These are phyloP conservation scores for Neolamprologus kungweensis DNA, from an alignment of 2,113 vertebrate species.

Conservation along the genomic window DNA sequence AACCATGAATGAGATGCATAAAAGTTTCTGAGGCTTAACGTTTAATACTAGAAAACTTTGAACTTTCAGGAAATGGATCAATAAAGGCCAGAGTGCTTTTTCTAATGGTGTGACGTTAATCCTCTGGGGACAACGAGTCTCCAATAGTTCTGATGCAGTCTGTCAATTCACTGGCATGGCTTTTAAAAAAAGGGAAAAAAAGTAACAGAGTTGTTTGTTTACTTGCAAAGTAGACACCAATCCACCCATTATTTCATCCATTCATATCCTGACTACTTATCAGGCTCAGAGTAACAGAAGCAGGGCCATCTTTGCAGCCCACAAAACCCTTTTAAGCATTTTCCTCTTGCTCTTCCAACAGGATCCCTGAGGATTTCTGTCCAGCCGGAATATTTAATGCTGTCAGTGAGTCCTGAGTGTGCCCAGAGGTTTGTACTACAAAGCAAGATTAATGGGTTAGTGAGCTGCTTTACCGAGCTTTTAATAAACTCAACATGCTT, in stretches of 20 bases:
- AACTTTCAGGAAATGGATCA: background rate
- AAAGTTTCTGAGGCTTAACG: background rate
- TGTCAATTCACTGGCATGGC: background rate
- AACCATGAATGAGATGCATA: background rate
- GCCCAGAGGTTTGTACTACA: background rate
- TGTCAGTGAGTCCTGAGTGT: background rate
- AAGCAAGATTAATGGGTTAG: background rate
- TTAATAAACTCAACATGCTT: background rate
- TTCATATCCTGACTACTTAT: background rate
- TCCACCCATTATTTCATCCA: background rate
- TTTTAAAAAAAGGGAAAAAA: fast-evolving
- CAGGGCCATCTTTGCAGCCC: background rate
- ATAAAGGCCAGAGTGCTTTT: background rate
- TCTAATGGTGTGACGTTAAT: background rate
- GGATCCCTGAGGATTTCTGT: background rate
- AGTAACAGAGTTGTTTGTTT: background rate
- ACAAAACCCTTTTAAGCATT: background rate
- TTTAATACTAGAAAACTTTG: background rate
- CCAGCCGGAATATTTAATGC: background rate
- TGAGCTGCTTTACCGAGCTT: background rate
- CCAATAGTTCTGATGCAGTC: background rate
- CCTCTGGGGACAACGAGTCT: background rate
- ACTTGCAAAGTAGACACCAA: background rate
- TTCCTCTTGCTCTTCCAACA: background rate
- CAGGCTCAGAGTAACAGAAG: background rate